A percentile compares a stretch with the other conserved stretches of the same genome.
phyloP scores from a whole-genome alignment of 1,140 invertebrate species.

The Chelonus insularis region DNA sequence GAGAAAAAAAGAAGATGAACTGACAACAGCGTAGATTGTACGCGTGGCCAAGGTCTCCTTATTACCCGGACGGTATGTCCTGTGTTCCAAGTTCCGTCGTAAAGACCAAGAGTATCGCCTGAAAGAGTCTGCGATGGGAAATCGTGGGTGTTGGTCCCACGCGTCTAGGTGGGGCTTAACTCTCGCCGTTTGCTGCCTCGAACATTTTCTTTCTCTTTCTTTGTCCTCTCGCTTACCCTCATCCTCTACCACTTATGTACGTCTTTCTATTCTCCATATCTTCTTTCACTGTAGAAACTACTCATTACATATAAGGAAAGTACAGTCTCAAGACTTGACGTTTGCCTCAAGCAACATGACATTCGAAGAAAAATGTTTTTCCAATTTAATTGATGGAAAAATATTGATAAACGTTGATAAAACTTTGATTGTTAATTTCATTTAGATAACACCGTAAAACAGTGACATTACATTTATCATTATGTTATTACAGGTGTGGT shows the following conservation, averaged over 20 bases:
- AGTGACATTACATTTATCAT: not conserved
- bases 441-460: too few relatives aligned
- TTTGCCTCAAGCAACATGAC: not conserved
- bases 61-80: slow-evolving; percentile 43
- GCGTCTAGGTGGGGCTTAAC: slow-evolving; percentile 35
- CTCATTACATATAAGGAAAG: slow-evolving; percentile 50
- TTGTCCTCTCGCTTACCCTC: slow-evolving; percentile 4
- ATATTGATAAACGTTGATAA: not conserved
- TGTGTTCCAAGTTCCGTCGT: slow-evolving; percentile 12
- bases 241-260: slow-evolving; percentile 1
- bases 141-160: slow-evolving; percentile 47
- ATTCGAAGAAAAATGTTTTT: slow-evolving; percentile 6
- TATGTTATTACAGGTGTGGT: slow-evolving; percentile 3
- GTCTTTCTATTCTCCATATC: slow-evolving; percentile 15
- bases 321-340: slow-evolving; percentile 21
- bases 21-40: slow-evolving; percentile 28
- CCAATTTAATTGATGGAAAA: slow-evolving; percentile 16
- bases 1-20: slow-evolving; percentile 19
- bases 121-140: slow-evolving; percentile 33
- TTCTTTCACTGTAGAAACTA: slow-evolving; percentile 28
- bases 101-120: slow-evolving; percentile 21
- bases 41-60: slow-evolving; percentile 49
- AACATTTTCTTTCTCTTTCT: not conserved
- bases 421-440: too few relatives aligned
- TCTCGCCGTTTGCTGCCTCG: slow-evolving; percentile 9